Percentiles rank a stretch among this genome's conserved stretches.
Conservation (phyloP, 2,113 vertebrate genomes). For the Thymallus thymallus region DNA sequence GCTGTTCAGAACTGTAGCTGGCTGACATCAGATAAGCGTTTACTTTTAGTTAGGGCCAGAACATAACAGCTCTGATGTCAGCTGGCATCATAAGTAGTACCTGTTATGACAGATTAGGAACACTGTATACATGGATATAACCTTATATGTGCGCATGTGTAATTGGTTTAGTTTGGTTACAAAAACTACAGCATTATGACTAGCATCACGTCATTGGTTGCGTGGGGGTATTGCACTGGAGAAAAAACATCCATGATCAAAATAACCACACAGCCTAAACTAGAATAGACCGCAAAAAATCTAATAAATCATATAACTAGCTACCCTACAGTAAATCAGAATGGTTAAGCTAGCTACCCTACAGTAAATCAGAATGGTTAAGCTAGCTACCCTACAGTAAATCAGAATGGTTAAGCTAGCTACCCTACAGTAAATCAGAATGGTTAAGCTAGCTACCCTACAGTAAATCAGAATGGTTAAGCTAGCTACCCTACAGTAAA, state of each 20-base stretch:
- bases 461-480: too few species aligned
- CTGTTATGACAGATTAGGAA: too few species aligned
- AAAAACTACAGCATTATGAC: conserved; percentile 35
- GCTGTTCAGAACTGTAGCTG: too few species aligned
- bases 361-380: neutral
- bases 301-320: neutral
- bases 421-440: too few species aligned
- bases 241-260: conserved; percentile 7
- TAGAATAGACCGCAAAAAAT: neutral
- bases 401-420: too few species aligned
- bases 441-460: too few species aligned
- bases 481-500: too few species aligned
- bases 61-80: conserved; percentile 46
- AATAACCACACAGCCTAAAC: conserved; percentile 11
- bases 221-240: conserved; percentile 55
- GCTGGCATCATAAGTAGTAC: conserved; percentile 5
- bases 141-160: neutral
- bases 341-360: too few species aligned
- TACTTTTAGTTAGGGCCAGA: conserved; percentile 26
- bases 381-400: too few species aligned
- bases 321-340: too few species aligned
- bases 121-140: neutral
- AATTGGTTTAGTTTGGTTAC: conserved; percentile 58
- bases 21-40: neutral
- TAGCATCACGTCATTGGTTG: conserved; percentile 52